Evolutionary conservation across 2,113 vertebrate species (phyloP).

Genomic region (Rhinoderma darwinii): DNA sequence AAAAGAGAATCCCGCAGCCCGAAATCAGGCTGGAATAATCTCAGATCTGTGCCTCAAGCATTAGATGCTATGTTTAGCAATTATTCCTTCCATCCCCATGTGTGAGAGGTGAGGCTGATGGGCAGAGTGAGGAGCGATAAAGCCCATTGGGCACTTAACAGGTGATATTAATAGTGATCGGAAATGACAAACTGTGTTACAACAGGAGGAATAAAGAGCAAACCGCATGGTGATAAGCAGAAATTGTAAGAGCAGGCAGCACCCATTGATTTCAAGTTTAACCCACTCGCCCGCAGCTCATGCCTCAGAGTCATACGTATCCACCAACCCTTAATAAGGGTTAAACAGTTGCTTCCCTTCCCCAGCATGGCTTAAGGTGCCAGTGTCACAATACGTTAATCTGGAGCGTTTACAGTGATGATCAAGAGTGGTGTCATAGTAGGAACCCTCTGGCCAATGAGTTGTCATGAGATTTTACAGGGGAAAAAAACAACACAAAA

Average conservation of each 20-base stretch:
- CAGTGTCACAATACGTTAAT: constrained; percentile 30
- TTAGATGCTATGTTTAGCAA: constrained; percentile 56
- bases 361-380: background rate
- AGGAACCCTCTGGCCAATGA: background rate
- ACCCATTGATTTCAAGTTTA: background rate
- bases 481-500: background rate
- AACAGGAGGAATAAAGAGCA: constrained; percentile 6
- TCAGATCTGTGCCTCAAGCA: constrained; percentile 35
- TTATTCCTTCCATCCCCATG: constrained; percentile 42
- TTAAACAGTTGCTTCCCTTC: constrained; percentile 22
- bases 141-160: constrained; percentile 45
- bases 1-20: constrained; percentile 44
- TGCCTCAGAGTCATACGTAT: background rate
- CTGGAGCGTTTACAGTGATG: constrained; percentile 7
- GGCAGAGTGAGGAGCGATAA: constrained; percentile 25
- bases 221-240: background rate
- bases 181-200: constrained; percentile 50
- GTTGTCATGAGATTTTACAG: constrained; percentile 26
- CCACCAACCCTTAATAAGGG: background rate
- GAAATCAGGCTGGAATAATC: constrained; percentile 57
- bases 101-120: constrained; percentile 46
- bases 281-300: background rate
- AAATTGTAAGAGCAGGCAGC: background rate
- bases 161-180: constrained; percentile 51
- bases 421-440: constrained; percentile 26